These are phyloP conservation scores for Cyprinella venusta DNA, from an alignment of 2,797 vertebrate species.

Conservation along the genomic window DNA sequence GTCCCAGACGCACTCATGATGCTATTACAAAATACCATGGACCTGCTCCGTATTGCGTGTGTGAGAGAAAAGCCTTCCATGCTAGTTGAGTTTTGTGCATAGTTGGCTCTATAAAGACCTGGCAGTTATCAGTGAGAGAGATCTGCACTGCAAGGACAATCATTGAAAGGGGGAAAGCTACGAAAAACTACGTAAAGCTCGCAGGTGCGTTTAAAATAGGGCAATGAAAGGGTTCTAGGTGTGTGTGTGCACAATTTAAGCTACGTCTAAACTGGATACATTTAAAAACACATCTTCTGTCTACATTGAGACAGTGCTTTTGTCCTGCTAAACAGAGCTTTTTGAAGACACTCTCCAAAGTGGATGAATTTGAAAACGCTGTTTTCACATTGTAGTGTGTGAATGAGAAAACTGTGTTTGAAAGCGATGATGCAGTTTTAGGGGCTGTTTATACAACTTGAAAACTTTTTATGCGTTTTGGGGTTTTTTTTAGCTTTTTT, in stretches of 20 bases:
- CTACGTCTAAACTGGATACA: neutral
- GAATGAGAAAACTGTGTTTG: neutral
- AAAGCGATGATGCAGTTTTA: neutral
- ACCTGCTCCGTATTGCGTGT: neutral
- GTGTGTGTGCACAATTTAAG: neutral
- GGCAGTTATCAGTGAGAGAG: constrained; percentile 77
- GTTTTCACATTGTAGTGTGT: neutral
- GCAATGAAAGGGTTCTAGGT: neutral
- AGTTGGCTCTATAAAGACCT: constrained; percentile 70
- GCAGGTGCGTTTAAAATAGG: constrained; percentile 33
- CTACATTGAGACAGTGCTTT: neutral
- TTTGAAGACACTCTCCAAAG: neutral
- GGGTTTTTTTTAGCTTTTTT: too few relatives aligned
- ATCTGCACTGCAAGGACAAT: constrained; percentile 81
- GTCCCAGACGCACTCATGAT: constrained; percentile 16
- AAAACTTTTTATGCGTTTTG: too few relatives aligned
- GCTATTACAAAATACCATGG: constrained; percentile 19
- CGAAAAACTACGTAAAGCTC: neutral
- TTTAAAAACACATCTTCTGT: neutral
- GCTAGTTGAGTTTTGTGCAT: constrained; percentile 2
- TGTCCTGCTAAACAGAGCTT: neutral
- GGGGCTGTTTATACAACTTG: too few relatives aligned
- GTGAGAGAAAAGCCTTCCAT: constrained; percentile 1
- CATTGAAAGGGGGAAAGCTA: constrained; percentile 59
- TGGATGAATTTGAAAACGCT: neutral